A percentile compares a stretch with the other conserved stretches of the same genome.
phyloP scores from a whole-genome alignment of 2,888 invertebrate genomes.

The Monochamus alternatus region DNA sequence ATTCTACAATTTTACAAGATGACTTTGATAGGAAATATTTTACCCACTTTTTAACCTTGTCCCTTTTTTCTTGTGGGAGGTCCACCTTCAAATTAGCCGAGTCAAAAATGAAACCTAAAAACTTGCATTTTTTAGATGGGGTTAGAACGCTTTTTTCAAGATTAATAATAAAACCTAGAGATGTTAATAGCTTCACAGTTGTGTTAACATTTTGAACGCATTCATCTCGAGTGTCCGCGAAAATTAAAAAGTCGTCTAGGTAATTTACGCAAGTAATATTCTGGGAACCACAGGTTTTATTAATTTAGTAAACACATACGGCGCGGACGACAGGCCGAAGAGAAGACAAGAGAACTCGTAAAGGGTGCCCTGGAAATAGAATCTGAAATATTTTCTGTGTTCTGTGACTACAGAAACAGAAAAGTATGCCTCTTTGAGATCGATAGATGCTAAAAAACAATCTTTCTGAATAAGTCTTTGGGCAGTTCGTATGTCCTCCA shows the following conservation, averaged over 20 bases:
- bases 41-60: background rate
- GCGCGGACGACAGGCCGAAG: background rate
- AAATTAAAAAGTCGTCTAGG: slow-evolving; percentile 9
- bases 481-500: background rate
- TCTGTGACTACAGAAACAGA: background rate
- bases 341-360: background rate
- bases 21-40: background rate
- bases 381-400: background rate
- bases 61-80: background rate
- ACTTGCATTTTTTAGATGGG: background rate
- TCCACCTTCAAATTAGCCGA: background rate
- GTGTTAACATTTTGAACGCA: background rate
- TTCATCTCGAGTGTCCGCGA: background rate
- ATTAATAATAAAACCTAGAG: background rate
- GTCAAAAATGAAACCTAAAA: slow-evolving; percentile 5
- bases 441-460: background rate
- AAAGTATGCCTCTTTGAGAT: background rate
- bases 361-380: background rate
- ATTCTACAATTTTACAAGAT: background rate
- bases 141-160: background rate
- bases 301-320: background rate
- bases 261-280: background rate
- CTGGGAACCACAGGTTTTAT: background rate
- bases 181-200: background rate
- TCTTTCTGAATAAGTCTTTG: background rate